These are phyloP conservation scores for Microcaecilia unicolor DNA, from an alignment of 2,797 vertebrate species.

Conservation along the genomic window DNA sequence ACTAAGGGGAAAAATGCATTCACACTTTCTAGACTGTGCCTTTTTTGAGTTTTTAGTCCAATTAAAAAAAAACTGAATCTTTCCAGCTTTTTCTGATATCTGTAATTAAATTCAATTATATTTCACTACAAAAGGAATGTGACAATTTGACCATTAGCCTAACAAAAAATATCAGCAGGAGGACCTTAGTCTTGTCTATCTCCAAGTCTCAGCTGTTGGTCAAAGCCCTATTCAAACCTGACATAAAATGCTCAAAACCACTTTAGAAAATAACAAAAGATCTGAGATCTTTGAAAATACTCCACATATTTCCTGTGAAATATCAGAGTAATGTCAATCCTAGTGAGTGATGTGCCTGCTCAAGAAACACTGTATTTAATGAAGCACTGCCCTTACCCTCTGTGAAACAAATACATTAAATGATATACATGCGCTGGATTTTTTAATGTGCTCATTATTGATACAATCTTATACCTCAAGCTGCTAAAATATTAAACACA, in stretches of 20 bases:
- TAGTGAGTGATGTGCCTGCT: conserved; percentile 11
- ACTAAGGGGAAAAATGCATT: no score
- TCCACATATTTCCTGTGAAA: conserved; percentile 27
- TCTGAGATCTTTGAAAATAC: conserved; percentile 44
- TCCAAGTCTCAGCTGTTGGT: conserved; percentile 30
- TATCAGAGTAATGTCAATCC: conserved; percentile 20
- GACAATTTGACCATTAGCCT: conserved; percentile 14
- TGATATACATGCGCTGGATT: conserved; percentile 8
- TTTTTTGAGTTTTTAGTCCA: no score
- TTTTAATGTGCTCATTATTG: conserved; percentile 10
- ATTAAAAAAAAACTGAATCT: no score
- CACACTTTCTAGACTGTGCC: no score
- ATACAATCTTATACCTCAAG: neutral
- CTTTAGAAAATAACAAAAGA: conserved; percentile 46
- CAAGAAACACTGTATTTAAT: conserved; percentile 17
- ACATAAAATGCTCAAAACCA: conserved; percentile 32
- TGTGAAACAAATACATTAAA: neutral
- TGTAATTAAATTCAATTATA: conserved; percentile 11
- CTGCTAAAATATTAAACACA: neutral
- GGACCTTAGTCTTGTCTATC: conserved; percentile 8
- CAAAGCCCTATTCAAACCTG: conserved; percentile 43
- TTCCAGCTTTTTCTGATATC: no score
- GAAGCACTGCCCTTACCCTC: conserved; percentile 11
- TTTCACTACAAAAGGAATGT: conserved; percentile 12
- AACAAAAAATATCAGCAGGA: conserved; percentile 1